These are phyloP conservation scores for Lathronympha strigana DNA, from an alignment of 2,888 invertebrate species.

Conservation along the genomic window DNA sequence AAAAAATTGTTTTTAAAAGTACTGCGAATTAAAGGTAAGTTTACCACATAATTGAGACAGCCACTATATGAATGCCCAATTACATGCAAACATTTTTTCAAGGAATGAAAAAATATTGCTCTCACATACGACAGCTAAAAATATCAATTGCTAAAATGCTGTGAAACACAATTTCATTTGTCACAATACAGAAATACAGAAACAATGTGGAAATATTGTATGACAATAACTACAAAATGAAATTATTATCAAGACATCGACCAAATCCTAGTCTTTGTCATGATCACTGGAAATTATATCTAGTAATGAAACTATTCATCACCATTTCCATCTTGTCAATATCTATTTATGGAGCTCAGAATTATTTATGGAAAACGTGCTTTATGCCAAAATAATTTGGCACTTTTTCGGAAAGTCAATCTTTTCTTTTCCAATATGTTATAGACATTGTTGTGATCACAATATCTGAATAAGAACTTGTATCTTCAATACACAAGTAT, in stretches of 20 bases:
- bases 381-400: neutral
- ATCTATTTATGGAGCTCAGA: too few relatives aligned
- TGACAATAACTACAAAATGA: too few relatives aligned
- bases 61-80: slow-evolving; percentile 3
- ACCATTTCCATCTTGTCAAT: too few relatives aligned
- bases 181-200: too few relatives aligned
- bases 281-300: too few relatives aligned
- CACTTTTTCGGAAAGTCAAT: neutral
- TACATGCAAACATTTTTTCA: slow-evolving; percentile 2
- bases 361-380: neutral
- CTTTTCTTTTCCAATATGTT: neutral
- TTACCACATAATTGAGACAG: slow-evolving; percentile 14
- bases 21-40: slow-evolving; percentile 12
- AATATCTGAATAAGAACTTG: neutral
- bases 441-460: neutral
- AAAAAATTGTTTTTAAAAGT: neutral
- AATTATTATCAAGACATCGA: too few relatives aligned
- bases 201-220: too few relatives aligned
- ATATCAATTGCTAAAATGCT: too few relatives aligned
- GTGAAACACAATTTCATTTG: too few relatives aligned
- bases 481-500: neutral
- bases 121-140: too few relatives aligned
- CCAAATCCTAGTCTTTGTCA: too few relatives aligned
- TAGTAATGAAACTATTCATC: too few relatives aligned
- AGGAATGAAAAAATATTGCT: neutral